phyloP scores from a whole-genome alignment of 2,113 vertebrate species.

The Suricata suricatta region DNA sequence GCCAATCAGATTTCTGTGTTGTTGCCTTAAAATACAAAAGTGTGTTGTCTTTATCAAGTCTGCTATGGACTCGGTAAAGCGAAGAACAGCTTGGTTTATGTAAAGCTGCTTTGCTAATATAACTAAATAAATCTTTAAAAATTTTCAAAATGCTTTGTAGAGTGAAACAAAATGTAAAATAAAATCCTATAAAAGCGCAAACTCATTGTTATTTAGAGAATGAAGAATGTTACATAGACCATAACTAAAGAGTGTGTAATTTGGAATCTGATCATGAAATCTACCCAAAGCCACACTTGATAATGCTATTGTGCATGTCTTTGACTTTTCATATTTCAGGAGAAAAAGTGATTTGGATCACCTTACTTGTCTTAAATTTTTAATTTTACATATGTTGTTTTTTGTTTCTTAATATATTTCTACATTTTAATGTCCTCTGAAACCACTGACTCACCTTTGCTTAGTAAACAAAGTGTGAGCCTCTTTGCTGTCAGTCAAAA shows the following conservation, averaged over 20 bases:
- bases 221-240: not conserved
- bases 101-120: constrained; percentile 32
- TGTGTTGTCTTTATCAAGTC: constrained; percentile 23
- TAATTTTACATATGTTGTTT: not conserved
- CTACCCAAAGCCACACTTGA: not conserved
- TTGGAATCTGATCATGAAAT: not conserved
- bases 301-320: not conserved
- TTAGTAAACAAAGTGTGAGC: not conserved
- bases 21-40: constrained; percentile 58
- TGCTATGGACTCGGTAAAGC: not conserved
- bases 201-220: not conserved
- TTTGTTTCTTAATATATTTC: not conserved
- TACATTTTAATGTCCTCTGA: not conserved
- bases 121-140: not conserved
- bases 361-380: not conserved
- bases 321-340: not conserved
- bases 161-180: not conserved
- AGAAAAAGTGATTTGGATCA: not conserved
- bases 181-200: not conserved
- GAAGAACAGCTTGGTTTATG: not conserved
- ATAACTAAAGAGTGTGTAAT: not conserved
- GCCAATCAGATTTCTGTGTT: constrained; percentile 56
- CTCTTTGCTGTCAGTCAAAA: not conserved
- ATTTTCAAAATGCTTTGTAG: not conserved
- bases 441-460: not conserved